Percentiles rank a stretch among this genome's conserved stretches.
Conservation (phyloP, 2,797 vertebrate genomes). For the Rallus crepitans region DNA sequence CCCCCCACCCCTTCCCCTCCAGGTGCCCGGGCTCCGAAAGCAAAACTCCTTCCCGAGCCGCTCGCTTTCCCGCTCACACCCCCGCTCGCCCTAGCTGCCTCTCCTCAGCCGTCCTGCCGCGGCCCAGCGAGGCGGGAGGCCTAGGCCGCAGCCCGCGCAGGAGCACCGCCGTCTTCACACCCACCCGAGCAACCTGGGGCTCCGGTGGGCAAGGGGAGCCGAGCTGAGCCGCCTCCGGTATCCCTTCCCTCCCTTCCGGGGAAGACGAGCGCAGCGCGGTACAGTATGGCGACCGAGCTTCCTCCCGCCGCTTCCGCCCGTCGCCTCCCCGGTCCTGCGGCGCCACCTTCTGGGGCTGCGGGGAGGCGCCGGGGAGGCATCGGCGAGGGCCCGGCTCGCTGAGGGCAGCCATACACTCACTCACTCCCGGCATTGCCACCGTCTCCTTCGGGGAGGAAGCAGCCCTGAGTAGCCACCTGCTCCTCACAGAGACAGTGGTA, state of each 20-base stretch:
- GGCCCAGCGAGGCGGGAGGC: neutral
- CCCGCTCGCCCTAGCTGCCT: neutral
- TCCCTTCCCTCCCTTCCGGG: neutral
- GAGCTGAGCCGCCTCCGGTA: fast-evolving
- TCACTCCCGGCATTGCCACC: fast-evolving
- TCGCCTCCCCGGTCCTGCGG: neutral
- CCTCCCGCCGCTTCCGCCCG: neutral
- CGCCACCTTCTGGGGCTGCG: neutral
- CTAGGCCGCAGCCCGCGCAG: neutral
- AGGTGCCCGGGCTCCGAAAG: neutral
- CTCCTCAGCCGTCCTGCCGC: neutral
- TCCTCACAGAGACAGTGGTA: fast-evolving
- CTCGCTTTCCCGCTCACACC: neutral
- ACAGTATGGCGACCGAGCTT: fast-evolving
- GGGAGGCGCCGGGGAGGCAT: fast-evolving
- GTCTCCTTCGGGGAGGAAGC: no score
- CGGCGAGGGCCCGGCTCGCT: fast-evolving
- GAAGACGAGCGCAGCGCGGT: fast-evolving
- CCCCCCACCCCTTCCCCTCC: no score
- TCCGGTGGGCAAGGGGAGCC: neutral
- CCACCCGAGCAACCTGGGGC: neutral
- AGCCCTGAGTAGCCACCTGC: fast-evolving
- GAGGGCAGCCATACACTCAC: fast-evolving
- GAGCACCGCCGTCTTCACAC: neutral
- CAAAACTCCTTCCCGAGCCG: neutral